Base-by-base conservation (phyloP, 2,113 vertebrate genomes). In the Microcebus jonahi region DNA sequence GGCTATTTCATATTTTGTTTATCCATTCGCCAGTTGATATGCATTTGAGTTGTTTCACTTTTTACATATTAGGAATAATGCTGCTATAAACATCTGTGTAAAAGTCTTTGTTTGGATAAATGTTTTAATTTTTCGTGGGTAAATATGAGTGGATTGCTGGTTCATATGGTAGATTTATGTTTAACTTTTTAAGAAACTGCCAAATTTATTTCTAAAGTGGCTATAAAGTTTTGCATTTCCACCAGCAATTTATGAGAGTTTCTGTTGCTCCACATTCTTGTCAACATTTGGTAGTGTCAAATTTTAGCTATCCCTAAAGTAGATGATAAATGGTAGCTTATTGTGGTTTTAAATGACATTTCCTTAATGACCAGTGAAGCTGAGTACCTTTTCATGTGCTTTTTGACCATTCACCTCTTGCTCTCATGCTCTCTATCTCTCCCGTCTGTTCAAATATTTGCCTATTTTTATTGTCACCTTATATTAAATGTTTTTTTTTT, bases 101-200 rank as follows among this genome's bases (percentile, higher is more conserved):
- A 53, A 55, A 57, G 9, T 23, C 59, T 39, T 53, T 81, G 42
- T 42, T 42, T 42, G 17, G 53, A 48, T 77, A 76, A 61, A 79
- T n/a, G 29, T 76, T 91, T 82, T 71, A 63, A 61, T 50, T 90
- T 82, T 65, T 63, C 36, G 84, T 70, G 15, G 36, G n/a, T 39
- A 36, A 10, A 34, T 27, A 15, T 77, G 31, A 57, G 36, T 81
- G 31, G 31, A 81, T 86, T 87, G 25, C 31, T 86, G 36, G 31
- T 42, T n/a, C 25, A 34, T 85, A 48, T 90, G 45, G 80, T 65
- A 27, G 3, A 34, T 81, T 23, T 75, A 75, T 57, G 17, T 65
- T 86, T 81, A 79, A 87, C 20, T 81, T 80, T 80, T 75, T 65
- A 94, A 90, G 81, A 55, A 86, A 90, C 29, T 34, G 45, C 34